These are phyloP conservation scores for Auanema sp. DNA, from an alignment of 2,888 invertebrate species.

Conservation along the genomic window DNA sequence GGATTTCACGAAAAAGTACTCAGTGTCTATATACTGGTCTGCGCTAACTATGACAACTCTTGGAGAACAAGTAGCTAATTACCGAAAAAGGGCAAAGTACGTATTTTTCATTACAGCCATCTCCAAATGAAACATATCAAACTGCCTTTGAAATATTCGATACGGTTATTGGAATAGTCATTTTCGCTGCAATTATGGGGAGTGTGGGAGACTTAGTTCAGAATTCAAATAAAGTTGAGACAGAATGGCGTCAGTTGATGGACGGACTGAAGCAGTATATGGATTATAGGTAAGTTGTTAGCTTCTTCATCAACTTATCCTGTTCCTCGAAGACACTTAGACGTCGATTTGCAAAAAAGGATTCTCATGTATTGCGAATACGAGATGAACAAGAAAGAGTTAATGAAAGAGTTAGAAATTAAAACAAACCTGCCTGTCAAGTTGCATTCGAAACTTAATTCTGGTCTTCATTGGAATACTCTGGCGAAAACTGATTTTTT, in stretches of 20 bases:
- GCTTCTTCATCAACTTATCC: slow-evolving; percentile 9
- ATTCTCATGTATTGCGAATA: slow-evolving; percentile 36
- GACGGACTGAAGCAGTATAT: slow-evolving; percentile 47
- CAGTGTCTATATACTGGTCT: slow-evolving; percentile 52
- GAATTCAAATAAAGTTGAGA: slow-evolving; percentile 31
- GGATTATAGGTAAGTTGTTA: slow-evolving; percentile 31
- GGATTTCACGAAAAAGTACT: slow-evolving; percentile 44
- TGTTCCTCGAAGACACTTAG: slow-evolving; percentile 26
- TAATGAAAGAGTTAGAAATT: slow-evolving; percentile 1
- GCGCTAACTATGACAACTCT: slow-evolving; percentile 54
- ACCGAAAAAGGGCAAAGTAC: background rate
- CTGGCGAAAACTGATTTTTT: slow-evolving; percentile 1
- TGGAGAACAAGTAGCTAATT: slow-evolving; percentile 43
- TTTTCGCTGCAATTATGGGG: slow-evolving; percentile 55
- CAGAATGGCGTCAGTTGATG: slow-evolving; percentile 35
- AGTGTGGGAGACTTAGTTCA: slow-evolving; percentile 38
- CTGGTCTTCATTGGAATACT: too few relatives aligned
- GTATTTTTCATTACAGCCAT: slow-evolving; percentile 27
- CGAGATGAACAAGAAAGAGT: slow-evolving; percentile 15
- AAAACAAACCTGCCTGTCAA: background rate
- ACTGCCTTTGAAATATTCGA: slow-evolving; percentile 43
- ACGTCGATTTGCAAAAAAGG: slow-evolving; percentile 21
- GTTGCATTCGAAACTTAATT: background rate
- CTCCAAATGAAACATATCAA: slow-evolving; percentile 40
- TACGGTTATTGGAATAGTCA: slow-evolving; percentile 43